Percentiles rank a stretch among this genome's conserved stretches.
These are phyloP conservation scores for Heliothis virescens DNA, from an alignment of 1,140 invertebrate genomes.

Conservation along the genomic window DNA sequence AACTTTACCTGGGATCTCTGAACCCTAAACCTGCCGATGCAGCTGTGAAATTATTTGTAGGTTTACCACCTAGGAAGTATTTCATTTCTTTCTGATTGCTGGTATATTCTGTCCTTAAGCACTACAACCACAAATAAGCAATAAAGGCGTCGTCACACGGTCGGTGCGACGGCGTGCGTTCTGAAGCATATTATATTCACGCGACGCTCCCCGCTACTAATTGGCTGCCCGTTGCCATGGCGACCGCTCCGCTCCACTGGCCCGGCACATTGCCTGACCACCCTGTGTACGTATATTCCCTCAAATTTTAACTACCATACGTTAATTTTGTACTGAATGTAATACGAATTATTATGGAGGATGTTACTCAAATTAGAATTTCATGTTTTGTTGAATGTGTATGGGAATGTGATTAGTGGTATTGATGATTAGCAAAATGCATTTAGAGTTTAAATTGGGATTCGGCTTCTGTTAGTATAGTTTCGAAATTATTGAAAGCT, in stretches of 20 bases:
- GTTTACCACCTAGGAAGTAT: too few relatives aligned
- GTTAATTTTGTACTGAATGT: background rate
- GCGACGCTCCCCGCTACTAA: slow-evolving; percentile 55
- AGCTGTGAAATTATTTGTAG: too few relatives aligned
- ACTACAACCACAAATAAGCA: background rate
- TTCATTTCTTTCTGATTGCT: too few relatives aligned
- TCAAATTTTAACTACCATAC: background rate
- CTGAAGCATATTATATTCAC: slow-evolving; percentile 49
- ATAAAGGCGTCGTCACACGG: background rate
- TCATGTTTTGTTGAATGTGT: background rate
- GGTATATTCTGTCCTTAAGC: too few relatives aligned
- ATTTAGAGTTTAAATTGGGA: too few relatives aligned
- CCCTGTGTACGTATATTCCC: background rate
- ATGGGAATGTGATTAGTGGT: too few relatives aligned
- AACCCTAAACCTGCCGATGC: too few relatives aligned
- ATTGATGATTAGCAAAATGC: too few relatives aligned
- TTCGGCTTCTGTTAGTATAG: too few relatives aligned
- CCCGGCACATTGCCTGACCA: slow-evolving; percentile 34
- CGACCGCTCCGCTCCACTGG: slow-evolving; percentile 28
- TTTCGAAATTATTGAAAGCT: too few relatives aligned
- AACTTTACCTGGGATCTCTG: too few relatives aligned
- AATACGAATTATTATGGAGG: background rate
- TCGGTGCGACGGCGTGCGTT: background rate
- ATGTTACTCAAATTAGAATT: too few relatives aligned
- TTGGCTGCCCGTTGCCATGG: slow-evolving; percentile 48